Evolutionary conservation across 2,797 vertebrate species (phyloP).

Genomic region (Enteromius afrohamiltoni): DNA sequence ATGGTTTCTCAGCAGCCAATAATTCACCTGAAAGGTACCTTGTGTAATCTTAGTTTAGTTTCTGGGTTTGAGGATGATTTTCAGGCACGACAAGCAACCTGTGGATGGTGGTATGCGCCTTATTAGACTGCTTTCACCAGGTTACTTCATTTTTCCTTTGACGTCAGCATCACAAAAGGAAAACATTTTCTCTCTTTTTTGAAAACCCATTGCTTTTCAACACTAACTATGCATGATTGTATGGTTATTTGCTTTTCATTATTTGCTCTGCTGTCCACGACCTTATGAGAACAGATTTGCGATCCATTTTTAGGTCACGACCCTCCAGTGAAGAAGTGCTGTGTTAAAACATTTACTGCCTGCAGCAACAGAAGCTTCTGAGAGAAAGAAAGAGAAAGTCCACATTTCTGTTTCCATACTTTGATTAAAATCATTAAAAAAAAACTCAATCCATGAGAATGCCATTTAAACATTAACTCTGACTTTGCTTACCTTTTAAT

Average conservation of each 20-base stretch:
- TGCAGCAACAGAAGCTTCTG: background rate
- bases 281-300: constrained; percentile 7
- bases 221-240: background rate
- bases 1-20: background rate
- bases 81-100: background rate
- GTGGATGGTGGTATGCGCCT: background rate
- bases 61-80: background rate
- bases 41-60: background rate
- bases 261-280: background rate
- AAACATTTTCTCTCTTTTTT: background rate
- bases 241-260: background rate
- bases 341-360: constrained; percentile 16
- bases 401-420: constrained; percentile 2
- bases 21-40: background rate
- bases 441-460: background rate
- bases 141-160: background rate
- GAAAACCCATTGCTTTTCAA: background rate
- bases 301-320: constrained; percentile 13
- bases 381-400: background rate
- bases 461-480: constrained; percentile 40
- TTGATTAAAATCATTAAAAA: constrained; percentile 13
- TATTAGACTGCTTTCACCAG: background rate
- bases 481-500: constrained; percentile 31
- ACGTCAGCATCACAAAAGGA: background rate
- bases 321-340: constrained; percentile 1